These are phyloP conservation scores for Agonopterix heracliana DNA, from an alignment of 2,888 invertebrate species.

Conservation along the genomic window DNA sequence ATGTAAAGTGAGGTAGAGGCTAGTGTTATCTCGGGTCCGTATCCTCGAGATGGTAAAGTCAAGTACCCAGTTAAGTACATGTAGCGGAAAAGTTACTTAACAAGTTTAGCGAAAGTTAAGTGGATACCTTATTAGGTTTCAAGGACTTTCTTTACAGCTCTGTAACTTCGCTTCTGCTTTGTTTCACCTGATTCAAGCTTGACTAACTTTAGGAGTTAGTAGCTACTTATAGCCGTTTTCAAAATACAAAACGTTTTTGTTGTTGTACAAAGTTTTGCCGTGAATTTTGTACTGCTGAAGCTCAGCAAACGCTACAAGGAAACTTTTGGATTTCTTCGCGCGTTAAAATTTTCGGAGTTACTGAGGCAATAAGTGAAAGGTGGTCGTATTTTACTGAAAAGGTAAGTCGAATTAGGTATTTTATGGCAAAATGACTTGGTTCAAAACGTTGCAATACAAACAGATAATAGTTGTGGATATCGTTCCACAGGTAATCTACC, in stretches of 20 bases:
- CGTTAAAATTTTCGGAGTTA: too few relatives aligned
- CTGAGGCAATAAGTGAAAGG: too few relatives aligned
- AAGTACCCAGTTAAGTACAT: conserved; percentile 34
- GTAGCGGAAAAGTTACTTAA: conserved; percentile 38
- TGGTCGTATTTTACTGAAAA: too few relatives aligned
- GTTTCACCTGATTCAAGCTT: not conserved
- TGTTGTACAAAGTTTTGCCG: not conserved
- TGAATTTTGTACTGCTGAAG: too few relatives aligned
- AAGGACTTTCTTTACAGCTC: conserved; percentile 4
- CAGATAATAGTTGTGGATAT: too few relatives aligned
- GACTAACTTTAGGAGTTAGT: not conserved
- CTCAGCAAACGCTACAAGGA: too few relatives aligned
- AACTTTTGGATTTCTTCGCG: too few relatives aligned
- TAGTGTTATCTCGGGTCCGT: conserved; percentile 25
- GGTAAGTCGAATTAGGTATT: too few relatives aligned
- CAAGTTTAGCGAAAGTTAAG: conserved; percentile 13
- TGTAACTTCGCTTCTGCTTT: conserved; percentile 2
- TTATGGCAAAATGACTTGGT: too few relatives aligned
- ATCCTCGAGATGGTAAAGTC: conserved; percentile 18
- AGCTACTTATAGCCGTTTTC: not conserved
- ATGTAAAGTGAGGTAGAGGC: conserved; percentile 27
- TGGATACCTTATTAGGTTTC: conserved; percentile 9
- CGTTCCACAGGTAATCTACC: too few relatives aligned
- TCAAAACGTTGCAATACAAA: too few relatives aligned
- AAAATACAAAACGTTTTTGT: not conserved